Evolutionary conservation across 2,888 invertebrate genomes (phyloP).

Genomic region (Euzophera pinguis): DNA sequence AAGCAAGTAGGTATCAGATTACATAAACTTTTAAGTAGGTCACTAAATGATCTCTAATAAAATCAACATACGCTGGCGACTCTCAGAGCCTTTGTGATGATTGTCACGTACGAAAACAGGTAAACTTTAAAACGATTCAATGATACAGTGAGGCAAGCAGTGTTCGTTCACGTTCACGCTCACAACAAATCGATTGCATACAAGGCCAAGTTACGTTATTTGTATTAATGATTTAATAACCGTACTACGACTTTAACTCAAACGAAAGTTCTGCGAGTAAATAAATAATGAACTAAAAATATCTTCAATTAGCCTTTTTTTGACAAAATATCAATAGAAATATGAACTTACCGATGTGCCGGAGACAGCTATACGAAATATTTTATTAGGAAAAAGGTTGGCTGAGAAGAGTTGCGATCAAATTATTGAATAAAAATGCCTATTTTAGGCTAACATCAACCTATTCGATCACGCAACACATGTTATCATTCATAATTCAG

Average conservation of each 20-base stretch:
- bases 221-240: too few relatives aligned
- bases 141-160: conserved; percentile 21
- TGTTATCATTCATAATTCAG: conserved; percentile 65
- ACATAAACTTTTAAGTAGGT: conserved; percentile 68
- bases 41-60: conserved; percentile 33
- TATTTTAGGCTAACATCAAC: conserved; percentile 38
- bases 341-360: conserved; percentile 42
- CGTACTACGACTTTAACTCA: too few relatives aligned
- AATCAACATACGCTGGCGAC: conserved; percentile 20
- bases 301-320: too few relatives aligned
- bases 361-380: conserved; percentile 34
- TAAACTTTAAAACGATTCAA: conserved; percentile 17
- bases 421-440: conserved; percentile 26
- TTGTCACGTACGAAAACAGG: conserved; percentile 41
- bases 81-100: conserved; percentile 44
- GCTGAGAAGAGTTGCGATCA: conserved; percentile 22
- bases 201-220: not conserved
- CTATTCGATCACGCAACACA: conserved; percentile 41
- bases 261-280: too few relatives aligned
- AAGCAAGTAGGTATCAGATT: conserved; percentile 39
- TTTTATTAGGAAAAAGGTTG: conserved; percentile 25
- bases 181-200: not conserved
- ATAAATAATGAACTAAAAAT: too few relatives aligned
- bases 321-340: not conserved
- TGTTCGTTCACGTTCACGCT: conserved; percentile 33